phyloP scores from a whole-genome alignment of 1,140 invertebrate genomes.

The Mamestra configurata region DNA sequence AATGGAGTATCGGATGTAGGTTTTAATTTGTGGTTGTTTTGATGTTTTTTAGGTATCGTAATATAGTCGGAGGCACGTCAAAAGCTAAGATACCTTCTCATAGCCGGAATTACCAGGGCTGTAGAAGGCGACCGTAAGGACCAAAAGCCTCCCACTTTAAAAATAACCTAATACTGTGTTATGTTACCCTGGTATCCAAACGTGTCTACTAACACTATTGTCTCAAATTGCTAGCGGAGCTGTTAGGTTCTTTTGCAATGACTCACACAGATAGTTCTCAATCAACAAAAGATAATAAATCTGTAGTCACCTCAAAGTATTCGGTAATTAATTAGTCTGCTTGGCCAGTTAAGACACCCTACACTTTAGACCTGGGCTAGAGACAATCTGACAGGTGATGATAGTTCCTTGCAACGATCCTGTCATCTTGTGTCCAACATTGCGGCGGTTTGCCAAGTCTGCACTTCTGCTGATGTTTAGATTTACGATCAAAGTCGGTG shows the following conservation, averaged over 20 bases:
- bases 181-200: neutral
- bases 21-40: conserved; percentile 3
- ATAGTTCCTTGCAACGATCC: neutral
- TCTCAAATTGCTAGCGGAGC: neutral
- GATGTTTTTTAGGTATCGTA: neutral
- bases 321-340: conserved; percentile 11
- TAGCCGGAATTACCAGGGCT: no score
- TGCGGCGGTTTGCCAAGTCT: conserved; percentile 17
- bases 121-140: no score
- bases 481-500: conserved; percentile 14
- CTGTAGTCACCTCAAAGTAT: conserved; percentile 3
- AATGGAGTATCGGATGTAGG: neutral
- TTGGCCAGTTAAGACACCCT: neutral
- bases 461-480: conserved; percentile 20
- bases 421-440: neutral
- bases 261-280: neutral
- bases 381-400: conserved; percentile 23
- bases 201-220: neutral
- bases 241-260: neutral
- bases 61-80: no score
- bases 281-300: conserved; percentile 12
- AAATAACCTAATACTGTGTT: neutral
- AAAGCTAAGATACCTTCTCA: no score
- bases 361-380: neutral
- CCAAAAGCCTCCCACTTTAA: no score